A percentile compares a stretch with the other conserved stretches of the same genome.
Conservation (phyloP, 2,113 vertebrate genomes). For the Corythornis vintsioides region DNA sequence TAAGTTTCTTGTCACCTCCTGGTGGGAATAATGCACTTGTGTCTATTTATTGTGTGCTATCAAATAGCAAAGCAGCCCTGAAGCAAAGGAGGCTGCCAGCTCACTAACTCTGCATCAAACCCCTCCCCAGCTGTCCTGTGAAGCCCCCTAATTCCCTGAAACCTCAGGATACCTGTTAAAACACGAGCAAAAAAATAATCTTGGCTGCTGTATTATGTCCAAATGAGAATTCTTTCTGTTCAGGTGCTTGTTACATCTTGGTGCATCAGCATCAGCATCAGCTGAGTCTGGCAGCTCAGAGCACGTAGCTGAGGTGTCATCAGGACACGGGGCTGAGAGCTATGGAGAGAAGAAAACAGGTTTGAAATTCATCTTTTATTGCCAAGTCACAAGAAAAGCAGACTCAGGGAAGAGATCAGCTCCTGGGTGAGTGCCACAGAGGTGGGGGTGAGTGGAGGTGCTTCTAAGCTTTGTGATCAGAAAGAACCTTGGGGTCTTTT, state of each 20-base stretch:
- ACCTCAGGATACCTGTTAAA: too few species aligned
- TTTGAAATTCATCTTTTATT: not conserved
- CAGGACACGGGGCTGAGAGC: not conserved
- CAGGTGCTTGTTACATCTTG: not conserved
- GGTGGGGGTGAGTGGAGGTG: rapidly evolving
- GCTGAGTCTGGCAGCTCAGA: rapidly evolving
- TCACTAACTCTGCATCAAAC: not conserved
- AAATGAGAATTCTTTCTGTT: not conserved
- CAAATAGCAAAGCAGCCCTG: rapidly evolving
- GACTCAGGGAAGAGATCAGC: not conserved
- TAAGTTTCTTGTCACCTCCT: rapidly evolving
- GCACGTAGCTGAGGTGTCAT: not conserved
- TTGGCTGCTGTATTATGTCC: rapidly evolving
- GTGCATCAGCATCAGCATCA: not conserved
- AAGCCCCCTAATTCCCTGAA: not conserved
- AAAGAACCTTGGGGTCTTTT: not conserved
- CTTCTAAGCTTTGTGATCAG: not conserved
- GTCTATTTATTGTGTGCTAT: not conserved
- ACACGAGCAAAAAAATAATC: not conserved
- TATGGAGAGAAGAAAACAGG: not conserved
- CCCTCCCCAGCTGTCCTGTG: not conserved
- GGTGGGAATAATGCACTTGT: not conserved
- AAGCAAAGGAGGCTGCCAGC: not conserved
- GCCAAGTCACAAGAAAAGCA: not conserved
- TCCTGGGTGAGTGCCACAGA: not conserved